These are phyloP conservation scores for Platycheirus albimanus DNA, from an alignment of 2,888 invertebrate genomes.

Conservation along the genomic window DNA sequence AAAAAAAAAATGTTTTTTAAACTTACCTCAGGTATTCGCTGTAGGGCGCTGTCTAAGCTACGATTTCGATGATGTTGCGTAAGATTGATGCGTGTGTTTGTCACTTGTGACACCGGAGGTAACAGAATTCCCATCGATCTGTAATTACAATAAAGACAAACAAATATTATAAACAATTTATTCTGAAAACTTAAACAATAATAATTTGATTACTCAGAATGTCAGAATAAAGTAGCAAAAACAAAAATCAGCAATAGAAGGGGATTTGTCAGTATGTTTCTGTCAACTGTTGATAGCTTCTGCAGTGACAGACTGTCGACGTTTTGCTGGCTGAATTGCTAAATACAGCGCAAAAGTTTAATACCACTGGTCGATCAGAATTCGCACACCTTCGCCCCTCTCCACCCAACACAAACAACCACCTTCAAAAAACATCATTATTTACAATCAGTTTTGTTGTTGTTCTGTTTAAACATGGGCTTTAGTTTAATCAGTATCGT, in stretches of 20 bases:
- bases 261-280: neutral
- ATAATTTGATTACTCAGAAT: slow-evolving; percentile 42
- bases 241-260: neutral
- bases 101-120: slow-evolving; percentile 83
- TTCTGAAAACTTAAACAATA: neutral
- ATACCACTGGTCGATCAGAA: slow-evolving; percentile 5
- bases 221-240: slow-evolving; percentile 28
- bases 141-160: slow-evolving; percentile 65
- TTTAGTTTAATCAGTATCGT: neutral
- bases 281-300: slow-evolving; percentile 9
- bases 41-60: slow-evolving; percentile 94
- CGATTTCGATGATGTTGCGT: slow-evolving; percentile 93
- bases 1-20: slow-evolving; percentile 1
- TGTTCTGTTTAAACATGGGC: neutral
- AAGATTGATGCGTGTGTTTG: slow-evolving; percentile 82
- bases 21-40: slow-evolving; percentile 91
- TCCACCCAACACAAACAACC: neutral
- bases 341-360: neutral
- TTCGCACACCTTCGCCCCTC: no score
- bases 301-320: neutral
- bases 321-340: neutral
- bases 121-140: slow-evolving; percentile 83
- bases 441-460: neutral
- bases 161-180: slow-evolving; percentile 8
- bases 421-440: neutral